Evolutionary conservation across 2,888 invertebrate genomes (phyloP), one percentile per base, ranked within the genome.

Genomic region (Cinara cedri): DNA sequence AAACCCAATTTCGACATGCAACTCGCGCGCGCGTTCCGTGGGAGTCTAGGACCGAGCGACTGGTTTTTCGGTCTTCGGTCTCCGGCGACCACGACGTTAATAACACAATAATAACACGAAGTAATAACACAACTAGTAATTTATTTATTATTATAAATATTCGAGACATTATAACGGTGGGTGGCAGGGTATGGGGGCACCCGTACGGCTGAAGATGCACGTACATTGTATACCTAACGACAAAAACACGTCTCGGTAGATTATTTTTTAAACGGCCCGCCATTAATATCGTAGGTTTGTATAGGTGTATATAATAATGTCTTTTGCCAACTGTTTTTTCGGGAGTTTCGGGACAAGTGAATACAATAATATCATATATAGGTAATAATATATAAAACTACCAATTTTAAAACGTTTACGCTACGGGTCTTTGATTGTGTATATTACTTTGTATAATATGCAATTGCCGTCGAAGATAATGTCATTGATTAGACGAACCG

Each of bases 1-100:
- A 70, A 70, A 70, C 34, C 70, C 70, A 74, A 74, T 74, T 74
- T 74, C 42, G 63, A 63, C 74, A 65, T 54, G 63, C 74, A 65
- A 74, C 62, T 65, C n/a, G 6, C 63, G 26, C 54, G 62, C 49
- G 34, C 62, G 74, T 74, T 65, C 62, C 62, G 74, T 74, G 74
- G 74, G 74, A 74, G 74, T 74, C 34, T 74, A 34, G 21, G 42
- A 14, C 51, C 26, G 54, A 63, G 74, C 74, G 51, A 74, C 74
- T 51, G 74, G 74, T 74, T 74, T 65, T 16, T 14, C 14, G 55
- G 26, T 42, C 10, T n/a, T 6, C 34, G 9, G 74, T 51, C 19
- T 63, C 62, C 42, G 42, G 34, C 55, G 19, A 21, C 10, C 51
- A 6, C 6, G 54, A 16, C 14, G 54, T n/a, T 68, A 68, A 34